These are phyloP conservation scores for Pinctada fucata DNA, from an alignment of 2,888 invertebrate genomes.

Conservation along the genomic window DNA sequence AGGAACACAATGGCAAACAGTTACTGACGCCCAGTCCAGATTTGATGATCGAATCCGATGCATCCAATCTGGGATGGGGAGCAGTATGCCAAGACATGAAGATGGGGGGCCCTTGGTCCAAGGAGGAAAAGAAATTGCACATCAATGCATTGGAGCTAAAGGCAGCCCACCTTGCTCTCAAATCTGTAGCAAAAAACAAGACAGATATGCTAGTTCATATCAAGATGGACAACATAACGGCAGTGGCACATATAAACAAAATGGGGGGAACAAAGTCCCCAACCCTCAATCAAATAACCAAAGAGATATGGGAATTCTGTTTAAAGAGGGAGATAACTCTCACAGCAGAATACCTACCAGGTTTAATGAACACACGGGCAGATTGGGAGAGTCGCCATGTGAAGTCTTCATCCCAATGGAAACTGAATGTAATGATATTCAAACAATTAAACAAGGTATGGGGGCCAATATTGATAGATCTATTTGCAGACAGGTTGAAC, in stretches of 20 bases:
- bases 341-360: conserved; percentile 17
- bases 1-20: not conserved
- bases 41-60: conserved; percentile 22
- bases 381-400: conserved; percentile 11
- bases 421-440: conserved; percentile 3
- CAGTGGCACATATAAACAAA: conserved; percentile 25
- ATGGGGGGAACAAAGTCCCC: conserved; percentile 15
- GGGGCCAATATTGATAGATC: conserved; percentile 1
- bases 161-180: conserved; percentile 14
- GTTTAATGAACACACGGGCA: conserved; percentile 13
- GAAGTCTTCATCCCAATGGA: conserved; percentile 7
- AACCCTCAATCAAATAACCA: conserved; percentile 6
- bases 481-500: conserved; percentile 25
- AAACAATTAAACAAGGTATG: not conserved
- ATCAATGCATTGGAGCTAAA: conserved; percentile 29
- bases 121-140: conserved; percentile 18
- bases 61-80: conserved; percentile 23
- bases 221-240: conserved; percentile 13
- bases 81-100: not conserved
- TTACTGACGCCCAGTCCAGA: conserved; percentile 8
- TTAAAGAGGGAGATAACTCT: conserved; percentile 14
- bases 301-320: conserved; percentile 18
- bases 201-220: conserved; percentile 7
- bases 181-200: not conserved
- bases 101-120: conserved; percentile 13